phyloP scores from a whole-genome alignment of 2,888 invertebrate species.

The Mamestra brassicae region DNA sequence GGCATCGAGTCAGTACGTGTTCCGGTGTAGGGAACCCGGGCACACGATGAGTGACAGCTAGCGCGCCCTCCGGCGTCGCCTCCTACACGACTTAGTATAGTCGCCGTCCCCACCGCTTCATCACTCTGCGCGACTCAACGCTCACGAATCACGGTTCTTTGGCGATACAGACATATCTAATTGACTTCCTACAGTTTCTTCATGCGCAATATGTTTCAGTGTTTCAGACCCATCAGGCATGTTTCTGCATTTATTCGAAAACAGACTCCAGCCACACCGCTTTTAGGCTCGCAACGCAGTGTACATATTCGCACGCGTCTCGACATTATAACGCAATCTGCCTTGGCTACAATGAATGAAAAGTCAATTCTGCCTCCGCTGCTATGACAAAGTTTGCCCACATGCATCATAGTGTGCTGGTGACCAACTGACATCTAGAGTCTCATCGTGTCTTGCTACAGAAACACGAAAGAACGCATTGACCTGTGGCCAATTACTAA shows the following conservation, averaged over 20 bases:
- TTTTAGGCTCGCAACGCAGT: neutral
- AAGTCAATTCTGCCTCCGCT: neutral
- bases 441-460: neutral
- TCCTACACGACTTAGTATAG: slow-evolving; percentile 37
- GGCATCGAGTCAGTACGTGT: neutral
- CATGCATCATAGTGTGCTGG: neutral
- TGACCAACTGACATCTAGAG: neutral
- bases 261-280: neutral
- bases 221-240: neutral
- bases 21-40: neutral
- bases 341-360: too few species aligned
- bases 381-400: neutral
- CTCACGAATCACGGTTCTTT: slow-evolving; percentile 7
- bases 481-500: too few species aligned
- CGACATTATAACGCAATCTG: neutral
- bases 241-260: neutral
- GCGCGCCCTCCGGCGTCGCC: slow-evolving; percentile 29
- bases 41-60: slow-evolving; percentile 58
- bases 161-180: neutral
- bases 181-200: slow-evolving; percentile 2
- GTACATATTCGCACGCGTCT: neutral
- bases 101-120: slow-evolving; percentile 54
- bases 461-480: too few species aligned
- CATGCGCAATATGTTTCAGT: neutral
- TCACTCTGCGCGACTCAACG: slow-evolving; percentile 5